Conservation (phyloP, 2,113 vertebrate genomes). For the Alligator mississippiensis region DNA sequence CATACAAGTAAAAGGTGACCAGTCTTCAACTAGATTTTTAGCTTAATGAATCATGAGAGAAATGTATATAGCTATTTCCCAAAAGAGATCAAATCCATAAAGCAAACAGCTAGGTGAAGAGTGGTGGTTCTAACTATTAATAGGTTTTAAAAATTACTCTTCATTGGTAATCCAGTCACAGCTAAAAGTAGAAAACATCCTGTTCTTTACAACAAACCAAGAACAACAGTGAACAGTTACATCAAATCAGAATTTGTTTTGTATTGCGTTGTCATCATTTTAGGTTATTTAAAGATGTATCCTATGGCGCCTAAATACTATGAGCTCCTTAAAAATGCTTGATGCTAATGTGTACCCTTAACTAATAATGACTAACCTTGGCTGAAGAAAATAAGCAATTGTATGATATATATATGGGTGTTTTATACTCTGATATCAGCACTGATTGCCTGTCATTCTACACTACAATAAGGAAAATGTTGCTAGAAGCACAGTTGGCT, state of each 20-base stretch:
- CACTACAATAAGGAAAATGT: not conserved
- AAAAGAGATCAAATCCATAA: not conserved
- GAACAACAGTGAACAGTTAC: not conserved
- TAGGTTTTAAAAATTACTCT: not conserved
- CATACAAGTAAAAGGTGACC: not conserved
- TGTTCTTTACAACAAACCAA: not conserved
- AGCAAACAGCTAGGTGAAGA: not conserved
- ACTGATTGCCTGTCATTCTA: not conserved
- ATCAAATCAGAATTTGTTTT: not conserved
- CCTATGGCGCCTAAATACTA: not conserved
- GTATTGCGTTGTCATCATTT: rapidly evolving
- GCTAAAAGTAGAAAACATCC: not conserved
- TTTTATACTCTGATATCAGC: not conserved
- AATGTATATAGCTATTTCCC: not conserved
- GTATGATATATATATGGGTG: not conserved
- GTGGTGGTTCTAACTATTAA: not conserved
- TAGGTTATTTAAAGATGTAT: not conserved
- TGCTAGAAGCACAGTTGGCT: not conserved
- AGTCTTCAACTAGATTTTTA: not conserved
- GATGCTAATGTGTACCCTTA: not conserved
- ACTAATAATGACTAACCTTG: not conserved
- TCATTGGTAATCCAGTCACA: not conserved
- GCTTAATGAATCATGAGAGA: not conserved
- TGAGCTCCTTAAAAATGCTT: not conserved
- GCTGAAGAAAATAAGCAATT: not conserved